phyloP scores from a whole-genome alignment of 2,888 invertebrate genomes.

The Balanococcus diminutus region DNA sequence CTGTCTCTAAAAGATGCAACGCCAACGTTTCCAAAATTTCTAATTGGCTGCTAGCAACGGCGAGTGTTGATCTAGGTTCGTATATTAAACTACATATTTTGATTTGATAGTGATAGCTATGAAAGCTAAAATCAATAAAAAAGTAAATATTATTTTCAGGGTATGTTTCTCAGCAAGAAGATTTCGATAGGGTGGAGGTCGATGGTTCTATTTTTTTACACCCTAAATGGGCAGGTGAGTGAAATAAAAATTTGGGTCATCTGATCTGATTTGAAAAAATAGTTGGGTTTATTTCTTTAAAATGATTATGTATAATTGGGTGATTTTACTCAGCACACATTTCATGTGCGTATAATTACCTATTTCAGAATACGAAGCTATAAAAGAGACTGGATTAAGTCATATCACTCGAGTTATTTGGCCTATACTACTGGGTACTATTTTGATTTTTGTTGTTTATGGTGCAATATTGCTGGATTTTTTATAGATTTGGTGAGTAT shows the following conservation, averaged over 20 bases:
- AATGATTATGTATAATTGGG: no score
- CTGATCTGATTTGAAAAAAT: neutral
- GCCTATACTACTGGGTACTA: neutral
- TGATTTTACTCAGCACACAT: no score
- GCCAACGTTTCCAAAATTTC: conserved; percentile 25
- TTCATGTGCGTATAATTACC: neutral
- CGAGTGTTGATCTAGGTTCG: conserved; percentile 17
- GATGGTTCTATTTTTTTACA: neutral
- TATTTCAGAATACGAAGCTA: conserved; percentile 24
- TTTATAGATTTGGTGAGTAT: neutral
- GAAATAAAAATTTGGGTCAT: neutral
- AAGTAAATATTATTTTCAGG: neutral
- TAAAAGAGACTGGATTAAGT: neutral
- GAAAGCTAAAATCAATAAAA: no score
- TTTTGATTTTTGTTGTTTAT: neutral
- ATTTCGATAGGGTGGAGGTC: neutral
- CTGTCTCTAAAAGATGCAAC: neutral
- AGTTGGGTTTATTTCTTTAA: no score
- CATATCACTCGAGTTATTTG: conserved; percentile 11
- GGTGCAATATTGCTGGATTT: neutral
- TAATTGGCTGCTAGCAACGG: conserved; percentile 6
- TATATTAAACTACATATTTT: neutral
- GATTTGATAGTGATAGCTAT: no score
- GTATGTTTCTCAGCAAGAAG: neutral
- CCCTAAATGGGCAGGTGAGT: conserved; percentile 18